phyloP scores from a whole-genome alignment of 2,113 vertebrate genomes.

The human region DNA sequence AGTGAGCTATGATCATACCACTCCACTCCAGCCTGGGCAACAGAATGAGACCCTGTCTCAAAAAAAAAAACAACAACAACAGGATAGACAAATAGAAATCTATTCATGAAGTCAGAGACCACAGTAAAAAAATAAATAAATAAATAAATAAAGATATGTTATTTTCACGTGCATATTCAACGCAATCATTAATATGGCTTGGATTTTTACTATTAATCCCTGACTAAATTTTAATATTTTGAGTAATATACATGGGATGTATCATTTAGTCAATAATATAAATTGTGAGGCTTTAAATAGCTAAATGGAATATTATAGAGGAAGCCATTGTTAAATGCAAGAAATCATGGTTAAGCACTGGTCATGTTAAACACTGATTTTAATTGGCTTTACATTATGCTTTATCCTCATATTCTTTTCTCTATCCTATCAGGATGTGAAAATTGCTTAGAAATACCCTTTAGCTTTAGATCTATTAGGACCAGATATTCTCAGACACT shows the following conservation, averaged over 20 bases:
- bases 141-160: background rate
- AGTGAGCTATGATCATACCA: too few species aligned
- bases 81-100: background rate
- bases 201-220: background rate
- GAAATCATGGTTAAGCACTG: background rate
- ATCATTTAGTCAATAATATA: conserved; percentile 12
- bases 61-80: too few species aligned
- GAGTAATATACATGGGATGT: background rate
- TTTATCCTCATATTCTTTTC: conserved; percentile 19
- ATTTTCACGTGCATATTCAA: background rate
- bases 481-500: background rate
- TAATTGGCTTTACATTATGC: background rate
- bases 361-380: conserved; percentile 9
- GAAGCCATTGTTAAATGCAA: conserved; percentile 14
- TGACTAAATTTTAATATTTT: conserved; percentile 33
- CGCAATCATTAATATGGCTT: conserved; percentile 9
- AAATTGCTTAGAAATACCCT: background rate
- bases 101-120: background rate
- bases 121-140: background rate
- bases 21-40: too few species aligned
- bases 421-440: background rate
- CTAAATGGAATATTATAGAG: conserved; percentile 21
- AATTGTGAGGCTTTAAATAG: background rate
- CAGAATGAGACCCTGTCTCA: too few species aligned
- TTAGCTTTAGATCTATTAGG: background rate